Evolutionary conservation across 2,888 invertebrate species (phyloP).

Genomic region (Timema podura): DNA sequence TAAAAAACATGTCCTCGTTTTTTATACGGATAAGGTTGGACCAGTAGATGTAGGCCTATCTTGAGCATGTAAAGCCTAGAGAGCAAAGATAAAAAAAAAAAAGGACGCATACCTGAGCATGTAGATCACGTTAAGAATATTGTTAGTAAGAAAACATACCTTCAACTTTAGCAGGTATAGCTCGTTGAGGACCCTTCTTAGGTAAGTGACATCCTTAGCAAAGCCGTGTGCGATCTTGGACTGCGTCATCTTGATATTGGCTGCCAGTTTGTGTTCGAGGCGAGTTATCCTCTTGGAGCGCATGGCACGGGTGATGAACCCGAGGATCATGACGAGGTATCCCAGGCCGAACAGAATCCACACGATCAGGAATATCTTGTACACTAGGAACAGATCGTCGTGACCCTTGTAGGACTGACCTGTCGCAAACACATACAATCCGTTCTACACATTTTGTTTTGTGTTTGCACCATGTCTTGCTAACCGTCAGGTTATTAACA

Average conservation of each 20-base stretch:
- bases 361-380: slow-evolving; percentile 74
- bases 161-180: slow-evolving; percentile 77
- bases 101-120: not conserved
- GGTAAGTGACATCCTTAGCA: slow-evolving; percentile 67
- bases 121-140: not conserved
- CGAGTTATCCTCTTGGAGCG: slow-evolving; percentile 67
- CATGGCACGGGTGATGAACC: slow-evolving; percentile 76
- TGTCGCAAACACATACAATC: slow-evolving; percentile 47
- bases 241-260: slow-evolving; percentile 74
- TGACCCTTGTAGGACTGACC: slow-evolving; percentile 21
- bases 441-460: too few species aligned
- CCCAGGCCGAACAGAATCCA: slow-evolving; percentile 93
- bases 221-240: slow-evolving; percentile 72
- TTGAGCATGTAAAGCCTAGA: not conserved
- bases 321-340: slow-evolving; percentile 84
- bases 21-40: not conserved
- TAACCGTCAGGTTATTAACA: too few species aligned
- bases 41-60: not conserved
- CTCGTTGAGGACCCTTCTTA: slow-evolving; percentile 74
- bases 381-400: slow-evolving; percentile 54
- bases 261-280: slow-evolving; percentile 71
- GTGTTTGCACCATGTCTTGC: too few species aligned
- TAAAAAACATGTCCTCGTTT: not conserved
- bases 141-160: slow-evolving; percentile 46
- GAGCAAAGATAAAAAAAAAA: not conserved